These are phyloP conservation scores for Hyposmocoma kahamanoa DNA, from an alignment of 1,140 invertebrate genomes.

Conservation along the genomic window DNA sequence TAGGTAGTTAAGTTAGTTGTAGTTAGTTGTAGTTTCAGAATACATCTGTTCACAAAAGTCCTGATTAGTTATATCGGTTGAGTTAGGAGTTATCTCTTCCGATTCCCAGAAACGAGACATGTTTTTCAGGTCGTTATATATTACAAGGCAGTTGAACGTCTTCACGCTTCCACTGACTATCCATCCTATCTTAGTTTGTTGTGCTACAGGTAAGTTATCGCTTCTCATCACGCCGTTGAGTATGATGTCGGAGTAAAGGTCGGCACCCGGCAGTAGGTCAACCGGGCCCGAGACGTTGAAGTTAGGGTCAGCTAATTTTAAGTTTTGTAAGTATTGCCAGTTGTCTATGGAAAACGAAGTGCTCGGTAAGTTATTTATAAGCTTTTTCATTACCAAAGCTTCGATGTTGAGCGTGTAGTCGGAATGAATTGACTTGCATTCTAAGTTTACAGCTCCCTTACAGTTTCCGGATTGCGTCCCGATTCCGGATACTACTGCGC, in stretches of 20 bases:
- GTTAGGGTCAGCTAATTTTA: background rate
- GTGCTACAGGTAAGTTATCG: background rate
- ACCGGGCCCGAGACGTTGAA: background rate
- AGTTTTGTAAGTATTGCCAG: background rate
- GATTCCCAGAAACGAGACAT: conserved; percentile 32
- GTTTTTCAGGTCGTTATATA: conserved; percentile 3
- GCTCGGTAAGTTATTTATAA: background rate
- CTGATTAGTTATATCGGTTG: conserved; percentile 17
- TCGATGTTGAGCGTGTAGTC: background rate
- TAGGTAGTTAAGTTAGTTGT: too few relatives aligned
- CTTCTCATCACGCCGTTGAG: background rate
- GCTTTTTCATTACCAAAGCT: background rate
- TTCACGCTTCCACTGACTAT: background rate
- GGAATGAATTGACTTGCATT: background rate
- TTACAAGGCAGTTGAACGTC: background rate
- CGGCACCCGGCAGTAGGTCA: background rate
- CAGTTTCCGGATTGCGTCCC: background rate
- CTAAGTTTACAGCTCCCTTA: background rate
- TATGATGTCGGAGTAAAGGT: background rate
- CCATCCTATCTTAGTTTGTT: background rate
- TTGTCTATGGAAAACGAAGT: background rate
- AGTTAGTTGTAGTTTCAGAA: conserved; percentile 2
- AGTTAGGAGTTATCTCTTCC: conserved; percentile 27
- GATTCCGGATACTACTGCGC: background rate
- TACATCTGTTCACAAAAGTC: conserved; percentile 13